phyloP scores from a whole-genome alignment of 2,888 invertebrate species.

The Sarcophaga carnaria region DNA sequence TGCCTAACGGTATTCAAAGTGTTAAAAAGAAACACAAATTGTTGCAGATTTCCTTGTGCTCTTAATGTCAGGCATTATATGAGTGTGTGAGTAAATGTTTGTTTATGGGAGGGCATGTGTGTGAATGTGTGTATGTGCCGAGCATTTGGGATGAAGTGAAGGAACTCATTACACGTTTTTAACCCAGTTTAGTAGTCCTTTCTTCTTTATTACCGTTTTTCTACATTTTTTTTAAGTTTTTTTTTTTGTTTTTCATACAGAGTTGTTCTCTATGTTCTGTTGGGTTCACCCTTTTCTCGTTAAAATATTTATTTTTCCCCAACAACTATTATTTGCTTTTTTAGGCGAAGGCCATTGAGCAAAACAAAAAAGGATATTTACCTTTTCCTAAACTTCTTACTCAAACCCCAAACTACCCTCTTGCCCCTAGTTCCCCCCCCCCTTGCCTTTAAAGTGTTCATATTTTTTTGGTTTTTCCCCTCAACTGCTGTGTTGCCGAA shows the following conservation, averaged over 20 bases:
- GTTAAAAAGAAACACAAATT: constrained; percentile 59
- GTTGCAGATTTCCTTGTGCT: constrained; percentile 67
- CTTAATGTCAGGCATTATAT: not conserved
- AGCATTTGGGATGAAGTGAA: constrained; percentile 56
- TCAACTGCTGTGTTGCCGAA: not conserved
- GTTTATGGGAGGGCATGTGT: not conserved
- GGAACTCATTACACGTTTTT: constrained; percentile 69
- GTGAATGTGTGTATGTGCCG: not conserved
- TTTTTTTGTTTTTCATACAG: constrained; percentile 46
- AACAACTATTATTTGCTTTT: constrained; percentile 65
- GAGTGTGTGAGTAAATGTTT: not conserved
- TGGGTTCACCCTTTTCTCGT: constrained; percentile 26
- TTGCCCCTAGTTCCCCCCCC: constrained; percentile 22
- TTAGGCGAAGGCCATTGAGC: constrained; percentile 68
- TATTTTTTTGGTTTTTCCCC: not conserved
- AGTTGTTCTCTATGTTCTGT: constrained; percentile 32
- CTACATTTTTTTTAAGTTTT: not conserved
- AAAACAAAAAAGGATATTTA: constrained; percentile 66
- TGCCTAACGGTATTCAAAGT: no score
- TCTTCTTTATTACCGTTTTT: constrained; percentile 33
- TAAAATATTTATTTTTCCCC: constrained; percentile 49
- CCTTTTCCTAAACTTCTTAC: constrained; percentile 35
- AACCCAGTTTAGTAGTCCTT: constrained; percentile 45
- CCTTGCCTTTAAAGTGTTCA: constrained; percentile 23
- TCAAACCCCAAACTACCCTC: no score